Conservation (phyloP, 2,113 vertebrate species). For the Theristicus caerulescens region DNA sequence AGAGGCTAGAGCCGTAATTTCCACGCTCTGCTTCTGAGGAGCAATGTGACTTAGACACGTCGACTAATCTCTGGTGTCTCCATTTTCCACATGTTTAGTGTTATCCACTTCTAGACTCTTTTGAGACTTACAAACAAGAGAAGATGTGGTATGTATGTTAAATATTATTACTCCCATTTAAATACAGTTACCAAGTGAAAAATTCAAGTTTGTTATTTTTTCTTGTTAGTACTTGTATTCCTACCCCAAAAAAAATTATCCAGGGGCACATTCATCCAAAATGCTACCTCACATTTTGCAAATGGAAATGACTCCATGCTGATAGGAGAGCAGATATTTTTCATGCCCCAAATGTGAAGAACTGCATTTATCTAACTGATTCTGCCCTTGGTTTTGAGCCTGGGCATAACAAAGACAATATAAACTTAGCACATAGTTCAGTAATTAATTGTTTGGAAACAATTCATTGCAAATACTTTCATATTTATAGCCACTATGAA, state of each 20-base stretch:
- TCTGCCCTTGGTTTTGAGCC: not conserved
- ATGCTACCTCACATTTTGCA: not conserved
- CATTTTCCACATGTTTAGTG: not conserved
- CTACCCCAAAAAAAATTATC: not conserved
- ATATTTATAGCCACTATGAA: slow-evolving; percentile 54
- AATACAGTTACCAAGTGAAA: not conserved
- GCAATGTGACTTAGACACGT: not conserved
- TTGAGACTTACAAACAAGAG: not conserved
- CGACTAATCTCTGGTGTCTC: not conserved
- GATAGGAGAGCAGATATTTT: not conserved
- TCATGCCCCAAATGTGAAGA: not conserved
- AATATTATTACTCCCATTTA: not conserved
- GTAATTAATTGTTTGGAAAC: slow-evolving; percentile 51
- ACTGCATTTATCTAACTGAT: not conserved
- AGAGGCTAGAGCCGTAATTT: not conserved
- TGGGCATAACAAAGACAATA: not conserved
- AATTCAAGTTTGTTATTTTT: not conserved
- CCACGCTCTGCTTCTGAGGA: not conserved
- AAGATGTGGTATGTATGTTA: not conserved
- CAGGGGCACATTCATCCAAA: not conserved
- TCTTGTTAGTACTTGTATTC: not conserved
- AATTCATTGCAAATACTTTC: slow-evolving; percentile 28
- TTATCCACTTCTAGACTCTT: not conserved
- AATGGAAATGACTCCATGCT: not conserved
- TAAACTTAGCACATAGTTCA: slow-evolving; percentile 31